Base-by-base conservation (phyloP, 30 jellyfish, hydroid and myxozoan species). In the Turritopsis rubra region DNA sequence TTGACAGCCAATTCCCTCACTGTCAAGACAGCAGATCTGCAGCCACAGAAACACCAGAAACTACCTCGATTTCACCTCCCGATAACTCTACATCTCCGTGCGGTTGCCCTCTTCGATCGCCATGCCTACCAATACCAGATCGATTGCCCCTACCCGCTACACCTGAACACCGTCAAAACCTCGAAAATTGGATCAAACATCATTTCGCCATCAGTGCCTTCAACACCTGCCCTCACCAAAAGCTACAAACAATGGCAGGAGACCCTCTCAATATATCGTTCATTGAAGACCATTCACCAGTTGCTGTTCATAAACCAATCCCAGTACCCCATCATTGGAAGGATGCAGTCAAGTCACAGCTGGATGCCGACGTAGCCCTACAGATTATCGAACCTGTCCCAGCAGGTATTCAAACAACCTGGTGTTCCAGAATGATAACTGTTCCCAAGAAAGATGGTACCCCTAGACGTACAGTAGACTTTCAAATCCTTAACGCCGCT, bases 271-370 rank as follows among this genome's bases (percentile, higher is more conserved):
- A 7, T 71, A 73, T 73, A 72, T 7, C 54, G 7, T 73, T 73
- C 52, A 24, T 21, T 5, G 60, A 23, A 20, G 71, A 22, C 18
- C 60, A 41, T 13, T 1, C 60, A 41, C 82, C 82, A 5, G 29
- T 52, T 7, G 82, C 82, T 8, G 70, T 73, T 24, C 82, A 73
- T 7, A 23, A 52, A 29, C 85, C 85, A 16, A 78, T 78, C 7
- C 81, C 85, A 3, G 85, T 78, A 1, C 85, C 85, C 78, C 77
- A 28, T 52, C 77, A 78, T 28, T 78, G 85, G 77, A 78, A 52
- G 41, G 85, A n/a, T 8, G 25, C 28, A 4, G 78, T 78, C 78
- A 28, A 78, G 16, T 23, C 81, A 18, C 78, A 52, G 21, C 85
- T 78, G 3, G 85, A 30, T 18, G 8, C 78, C 22, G 85, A 78